Conservation (phyloP, 1,140 invertebrate genomes). For the Zophobas atratus region DNA sequence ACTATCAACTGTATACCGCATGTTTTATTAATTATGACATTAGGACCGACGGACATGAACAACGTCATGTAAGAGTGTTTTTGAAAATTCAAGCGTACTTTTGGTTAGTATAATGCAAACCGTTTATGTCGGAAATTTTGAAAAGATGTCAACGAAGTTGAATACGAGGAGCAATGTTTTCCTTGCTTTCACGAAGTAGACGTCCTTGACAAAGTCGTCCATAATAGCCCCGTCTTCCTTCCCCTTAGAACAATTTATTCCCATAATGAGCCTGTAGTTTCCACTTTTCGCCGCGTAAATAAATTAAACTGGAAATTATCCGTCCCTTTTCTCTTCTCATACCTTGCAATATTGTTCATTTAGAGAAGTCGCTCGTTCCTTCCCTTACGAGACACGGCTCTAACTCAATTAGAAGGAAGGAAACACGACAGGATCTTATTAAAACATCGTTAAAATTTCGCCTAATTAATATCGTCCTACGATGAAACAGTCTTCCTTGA, state of each 20-base stretch:
- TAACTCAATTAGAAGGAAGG: constrained; percentile 23
- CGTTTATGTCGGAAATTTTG: too few relatives aligned
- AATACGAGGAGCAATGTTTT: too few relatives aligned
- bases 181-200: too few relatives aligned
- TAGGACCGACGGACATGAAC: too few relatives aligned
- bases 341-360: constrained; percentile 24
- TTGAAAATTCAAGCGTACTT: too few relatives aligned
- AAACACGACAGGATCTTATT: constrained; percentile 21
- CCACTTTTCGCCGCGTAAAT: constrained; percentile 39
- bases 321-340: constrained; percentile 14
- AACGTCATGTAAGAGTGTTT: too few relatives aligned
- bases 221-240: not conserved
- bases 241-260: constrained; percentile 30
- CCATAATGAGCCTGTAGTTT: constrained; percentile 45
- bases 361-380: constrained; percentile 29
- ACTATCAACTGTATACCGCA: too few relatives aligned
- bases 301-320: constrained; percentile 34
- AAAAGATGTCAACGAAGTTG: too few relatives aligned
- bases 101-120: too few relatives aligned
- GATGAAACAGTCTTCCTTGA: not conserved
- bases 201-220: too few relatives aligned
- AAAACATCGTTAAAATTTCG: constrained; percentile 22
- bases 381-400: constrained; percentile 18
- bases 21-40: too few relatives aligned
- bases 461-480: not conserved